Percentiles rank a stretch among this genome's conserved stretches.
Evolutionary conservation across 2,888 invertebrate genomes (phyloP).

Genomic region (Brenthis ino): DNA sequence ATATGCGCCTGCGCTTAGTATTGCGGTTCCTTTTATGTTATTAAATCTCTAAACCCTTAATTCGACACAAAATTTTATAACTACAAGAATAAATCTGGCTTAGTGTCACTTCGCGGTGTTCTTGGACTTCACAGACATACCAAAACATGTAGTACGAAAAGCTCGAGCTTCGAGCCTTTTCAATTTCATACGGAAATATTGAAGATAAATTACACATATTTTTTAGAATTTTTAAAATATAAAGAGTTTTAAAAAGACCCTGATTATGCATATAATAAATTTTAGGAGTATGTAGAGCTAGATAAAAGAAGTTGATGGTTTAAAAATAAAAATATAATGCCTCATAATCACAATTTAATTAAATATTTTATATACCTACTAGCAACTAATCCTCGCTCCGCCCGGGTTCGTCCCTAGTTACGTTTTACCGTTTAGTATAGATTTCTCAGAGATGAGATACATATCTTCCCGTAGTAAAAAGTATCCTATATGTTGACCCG

Average conservation of each 20-base stretch:
- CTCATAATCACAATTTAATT: no score
- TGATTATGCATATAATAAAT: background rate
- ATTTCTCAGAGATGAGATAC: no score
- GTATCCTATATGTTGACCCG: no score
- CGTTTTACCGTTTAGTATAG: no score
- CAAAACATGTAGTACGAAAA: slow-evolving; percentile 69
- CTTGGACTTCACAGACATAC: slow-evolving; percentile 53
- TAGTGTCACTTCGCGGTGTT: slow-evolving; percentile 70
- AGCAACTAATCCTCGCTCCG: no score
- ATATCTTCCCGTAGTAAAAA: no score
- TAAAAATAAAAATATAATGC: no score
- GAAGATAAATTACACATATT: background rate
- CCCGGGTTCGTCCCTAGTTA: no score
- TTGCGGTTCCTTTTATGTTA: slow-evolving; percentile 56
- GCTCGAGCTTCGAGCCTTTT: slow-evolving; percentile 48
- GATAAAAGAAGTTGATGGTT: no score
- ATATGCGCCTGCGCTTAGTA: slow-evolving; percentile 36
- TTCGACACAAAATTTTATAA: slow-evolving; percentile 72
- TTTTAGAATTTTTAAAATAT: background rate
- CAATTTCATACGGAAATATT: background rate
- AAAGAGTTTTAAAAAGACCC: no score
- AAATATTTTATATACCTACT: no score
- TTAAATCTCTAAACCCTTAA: slow-evolving; percentile 69
- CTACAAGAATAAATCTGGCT: slow-evolving; percentile 72
- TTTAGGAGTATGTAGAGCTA: no score